Conservation (phyloP, 64 coral and sea anemone species). For the Acropora tenuis region DNA sequence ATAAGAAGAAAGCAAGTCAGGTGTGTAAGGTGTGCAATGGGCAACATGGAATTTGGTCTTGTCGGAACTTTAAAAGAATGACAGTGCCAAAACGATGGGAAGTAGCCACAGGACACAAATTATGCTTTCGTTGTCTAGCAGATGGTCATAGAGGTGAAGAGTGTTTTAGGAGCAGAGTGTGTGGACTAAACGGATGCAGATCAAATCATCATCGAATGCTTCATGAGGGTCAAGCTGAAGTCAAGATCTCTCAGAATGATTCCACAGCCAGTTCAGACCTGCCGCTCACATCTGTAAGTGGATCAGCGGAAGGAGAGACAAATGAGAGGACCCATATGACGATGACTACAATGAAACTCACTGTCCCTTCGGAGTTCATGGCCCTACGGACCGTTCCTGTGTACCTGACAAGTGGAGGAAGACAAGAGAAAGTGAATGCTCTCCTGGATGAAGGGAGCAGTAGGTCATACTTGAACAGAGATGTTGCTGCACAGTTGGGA, state of each 20-base stretch:
- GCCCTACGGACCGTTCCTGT: slow-evolving; percentile 55
- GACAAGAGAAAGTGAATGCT: slow-evolving; percentile 41
- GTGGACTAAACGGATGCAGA: background rate
- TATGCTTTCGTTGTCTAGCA: slow-evolving; percentile 49
- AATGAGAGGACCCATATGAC: slow-evolving; percentile 35
- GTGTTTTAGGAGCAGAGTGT: too few species aligned
- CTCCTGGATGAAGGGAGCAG: slow-evolving; percentile 50
- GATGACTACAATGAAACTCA: background rate
- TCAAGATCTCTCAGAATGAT: background rate
- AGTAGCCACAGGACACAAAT: slow-evolving; percentile 13
- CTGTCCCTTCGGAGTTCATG: background rate
- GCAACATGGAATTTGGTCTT: slow-evolving; percentile 19
- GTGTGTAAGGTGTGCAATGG: slow-evolving; percentile 43
- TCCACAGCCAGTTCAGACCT: background rate
- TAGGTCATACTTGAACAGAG: slow-evolving; percentile 37
- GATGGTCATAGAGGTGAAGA: background rate
- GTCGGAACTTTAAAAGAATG: slow-evolving; percentile 24
- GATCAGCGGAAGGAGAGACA: slow-evolving; percentile 47
- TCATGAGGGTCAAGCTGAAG: slow-evolving; percentile 1
- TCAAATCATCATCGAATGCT: slow-evolving; percentile 19
- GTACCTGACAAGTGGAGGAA: slow-evolving; percentile 13
- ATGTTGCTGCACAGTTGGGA: slow-evolving; percentile 35
- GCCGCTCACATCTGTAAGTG: background rate
- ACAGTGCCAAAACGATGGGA: slow-evolving; percentile 9
- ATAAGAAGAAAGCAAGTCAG: background rate